Evolutionary conservation across 64 coral and sea anemone genomes (phyloP), one percentile per base, ranked within the genome.

Genomic region (Cladopsammia gracilis): DNA sequence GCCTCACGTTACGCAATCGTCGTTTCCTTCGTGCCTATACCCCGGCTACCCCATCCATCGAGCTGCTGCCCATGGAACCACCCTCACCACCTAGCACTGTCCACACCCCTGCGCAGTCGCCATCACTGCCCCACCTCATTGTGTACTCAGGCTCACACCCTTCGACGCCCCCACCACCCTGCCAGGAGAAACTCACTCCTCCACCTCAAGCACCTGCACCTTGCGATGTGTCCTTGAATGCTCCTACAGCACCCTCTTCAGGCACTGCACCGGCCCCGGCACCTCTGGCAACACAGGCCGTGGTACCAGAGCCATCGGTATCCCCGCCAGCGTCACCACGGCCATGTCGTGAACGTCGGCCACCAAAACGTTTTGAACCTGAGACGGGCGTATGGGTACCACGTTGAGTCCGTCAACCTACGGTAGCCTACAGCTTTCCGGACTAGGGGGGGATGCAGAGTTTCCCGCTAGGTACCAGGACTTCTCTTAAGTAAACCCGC

Each of bases 331-430:
- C 46, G 26, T 57, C 71, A 66, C 12, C 48, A 52, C 24, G 76
- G 26, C 69, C 50, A 14, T 53, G 54, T 49, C 58, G 61, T 59
- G 68, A 51, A 42, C 48, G 91, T 78, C 73, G 61, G 15, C 82
- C 81, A 45, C 73, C 82, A 24, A 86, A 93, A 59, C 43, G 73
- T 57, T 87, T 69, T 22, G 91, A 93, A 68, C 91, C 91, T 25
- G 83, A 93, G 75, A 93, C 91, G 44, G 91, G 91, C 72, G 51
- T 15, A 76, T 93, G 91, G 90, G 69, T 87, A 44, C 52, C 10
- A 76, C 23, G 19, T 66, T 92, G 22, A 86, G 78, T 72, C 54
- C 68, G 75, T 56, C 70, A 47, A 69, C 75, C 72, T 68, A 77
- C 12, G 78, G 44, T 62, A 62, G 22, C 79, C 3, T 57, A 42